A percentile compares a stretch with the other conserved stretches of the same genome.
These are phyloP conservation scores for Odontesthes bonariensis DNA, from an alignment of 2,113 vertebrate species.

Conservation along the genomic window DNA sequence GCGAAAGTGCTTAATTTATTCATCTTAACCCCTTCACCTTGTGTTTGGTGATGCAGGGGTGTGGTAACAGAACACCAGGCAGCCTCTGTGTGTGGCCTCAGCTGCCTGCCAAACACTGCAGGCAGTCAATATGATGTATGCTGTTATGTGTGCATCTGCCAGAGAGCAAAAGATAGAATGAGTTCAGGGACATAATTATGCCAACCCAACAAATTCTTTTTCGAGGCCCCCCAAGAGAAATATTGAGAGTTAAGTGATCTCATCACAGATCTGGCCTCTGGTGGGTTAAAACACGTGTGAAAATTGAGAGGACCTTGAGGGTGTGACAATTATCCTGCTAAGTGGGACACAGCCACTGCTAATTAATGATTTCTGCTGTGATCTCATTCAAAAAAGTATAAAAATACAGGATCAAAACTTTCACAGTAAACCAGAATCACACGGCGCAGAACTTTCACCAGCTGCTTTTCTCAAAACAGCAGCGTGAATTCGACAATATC, in stretches of 20 bases:
- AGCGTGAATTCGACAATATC: slow-evolving; percentile 8
- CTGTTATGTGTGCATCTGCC: background rate
- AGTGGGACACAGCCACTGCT: slow-evolving; percentile 13
- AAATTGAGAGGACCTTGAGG: slow-evolving; percentile 10
- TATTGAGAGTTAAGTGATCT: slow-evolving; percentile 38
- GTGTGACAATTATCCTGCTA: slow-evolving; percentile 31
- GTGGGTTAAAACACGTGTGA: slow-evolving; percentile 38
- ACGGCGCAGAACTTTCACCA: background rate
- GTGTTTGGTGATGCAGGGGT: slow-evolving; percentile 23
- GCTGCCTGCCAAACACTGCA: slow-evolving; percentile 8
- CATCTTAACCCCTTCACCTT: slow-evolving; percentile 51
- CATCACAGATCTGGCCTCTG: slow-evolving; percentile 31
- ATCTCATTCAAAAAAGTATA: slow-evolving; percentile 20
- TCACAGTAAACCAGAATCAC: slow-evolving; percentile 2
- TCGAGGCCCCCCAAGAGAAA: slow-evolving; percentile 30
- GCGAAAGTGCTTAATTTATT: slow-evolving; percentile 36
- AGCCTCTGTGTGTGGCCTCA: slow-evolving; percentile 34
- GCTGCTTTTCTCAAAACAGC: slow-evolving; percentile 1
- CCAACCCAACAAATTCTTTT: slow-evolving; percentile 17
- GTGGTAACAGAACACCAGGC: slow-evolving; percentile 45
- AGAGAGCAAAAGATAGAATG: slow-evolving; percentile 32
- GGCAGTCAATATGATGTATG: slow-evolving; percentile 12
- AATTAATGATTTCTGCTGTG: slow-evolving; percentile 23
- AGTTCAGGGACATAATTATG: slow-evolving; percentile 49
- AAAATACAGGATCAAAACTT: background rate